A percentile compares a stretch with the other conserved stretches of the same genome.
Evolutionary conservation across 2,797 vertebrate species (phyloP).

Genomic region (Odontamblyopus lacepedii): DNA sequence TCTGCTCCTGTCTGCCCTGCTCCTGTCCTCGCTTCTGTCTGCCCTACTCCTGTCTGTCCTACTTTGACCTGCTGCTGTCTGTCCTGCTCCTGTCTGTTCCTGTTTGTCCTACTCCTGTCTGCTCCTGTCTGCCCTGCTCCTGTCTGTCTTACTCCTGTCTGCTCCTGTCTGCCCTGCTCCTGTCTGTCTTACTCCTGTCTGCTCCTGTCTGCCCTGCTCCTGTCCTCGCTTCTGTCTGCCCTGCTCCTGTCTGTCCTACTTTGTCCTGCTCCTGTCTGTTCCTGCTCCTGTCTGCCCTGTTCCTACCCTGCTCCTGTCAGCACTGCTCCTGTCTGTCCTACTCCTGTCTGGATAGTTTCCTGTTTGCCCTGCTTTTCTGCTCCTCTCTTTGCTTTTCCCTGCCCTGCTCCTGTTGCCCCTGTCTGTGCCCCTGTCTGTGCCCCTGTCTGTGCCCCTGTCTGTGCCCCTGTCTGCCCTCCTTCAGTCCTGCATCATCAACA

Average conservation of each 20-base stretch:
- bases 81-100: too few relatives aligned
- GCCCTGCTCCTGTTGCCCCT: not conserved
- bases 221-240: not conserved
- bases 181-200: not conserved
- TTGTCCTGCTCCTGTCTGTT: not conserved
- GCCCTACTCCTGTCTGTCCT: too few relatives aligned
- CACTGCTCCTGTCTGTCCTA: not conserved
- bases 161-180: not conserved
- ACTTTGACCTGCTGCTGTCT: too few relatives aligned
- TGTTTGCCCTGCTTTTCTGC: not conserved
- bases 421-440: not conserved
- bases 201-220: too few relatives aligned
- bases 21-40: too few relatives aligned
- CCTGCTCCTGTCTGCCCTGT: too few relatives aligned
- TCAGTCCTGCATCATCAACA: slow-evolving; percentile 38
- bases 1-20: too few relatives aligned
- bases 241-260: too few relatives aligned
- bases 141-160: too few relatives aligned
- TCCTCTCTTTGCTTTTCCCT: not conserved
- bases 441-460: not conserved
- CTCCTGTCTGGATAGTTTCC: not conserved
- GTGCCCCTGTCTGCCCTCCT: slow-evolving; percentile 11
- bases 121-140: too few relatives aligned
- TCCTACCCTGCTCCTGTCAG: too few relatives aligned
- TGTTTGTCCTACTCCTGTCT: too few relatives aligned